Evolutionary conservation across 2,888 invertebrate species (phyloP), one percentile per base, ranked within the genome.

Genomic region (Drosophila hamatofila): DNA sequence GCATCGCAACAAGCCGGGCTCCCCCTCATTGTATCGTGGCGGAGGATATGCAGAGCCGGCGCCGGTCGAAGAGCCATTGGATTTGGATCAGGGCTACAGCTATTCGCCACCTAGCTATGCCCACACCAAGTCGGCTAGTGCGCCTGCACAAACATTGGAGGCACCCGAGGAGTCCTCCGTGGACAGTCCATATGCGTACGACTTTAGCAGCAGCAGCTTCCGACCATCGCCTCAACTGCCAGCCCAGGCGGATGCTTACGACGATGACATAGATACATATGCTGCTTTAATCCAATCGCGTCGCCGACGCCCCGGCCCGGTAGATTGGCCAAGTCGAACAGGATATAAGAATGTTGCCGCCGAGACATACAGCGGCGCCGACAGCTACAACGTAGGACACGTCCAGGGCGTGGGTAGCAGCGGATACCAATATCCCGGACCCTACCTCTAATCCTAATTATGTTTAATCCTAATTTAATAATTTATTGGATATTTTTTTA

Each of bases 301-400:
- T 23, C 89, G 71, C 5, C 84, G 70, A 46, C 81, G 77, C 6
- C 87, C 82, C 11, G 33, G 52, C 3, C 52, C 72, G 0, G 46
- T 74, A 14, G 74, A 81, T 23, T 78, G 72, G 78, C 60, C 78
- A 2, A 72, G 77, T 37, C 39, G 51, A 21, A 41, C 64, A 25
- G 65, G 62, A 1, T 74, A 67, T 18, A 74, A 75, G 33, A 41
- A 55, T 14, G 44, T 44, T 6, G 73, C 69, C 4, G 14, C 72
- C 18, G 89, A 91, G 27, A 90, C 89, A 14, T 92, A 91, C 59
- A 86, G 68, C 3, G 90, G 87, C n/a, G 72, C 84, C 56, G 92
- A 92, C 64, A 92, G 91, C 65, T 92, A 92, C 65, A 91, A 84
- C 41, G 90, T 88, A 3, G 90, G 81, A 0, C 91, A 92, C 64